Percentiles rank a stretch among this genome's conserved stretches.
These are phyloP conservation scores for Glyptemys insculpta DNA, from an alignment of 2,797 vertebrate species.

Conservation along the genomic window DNA sequence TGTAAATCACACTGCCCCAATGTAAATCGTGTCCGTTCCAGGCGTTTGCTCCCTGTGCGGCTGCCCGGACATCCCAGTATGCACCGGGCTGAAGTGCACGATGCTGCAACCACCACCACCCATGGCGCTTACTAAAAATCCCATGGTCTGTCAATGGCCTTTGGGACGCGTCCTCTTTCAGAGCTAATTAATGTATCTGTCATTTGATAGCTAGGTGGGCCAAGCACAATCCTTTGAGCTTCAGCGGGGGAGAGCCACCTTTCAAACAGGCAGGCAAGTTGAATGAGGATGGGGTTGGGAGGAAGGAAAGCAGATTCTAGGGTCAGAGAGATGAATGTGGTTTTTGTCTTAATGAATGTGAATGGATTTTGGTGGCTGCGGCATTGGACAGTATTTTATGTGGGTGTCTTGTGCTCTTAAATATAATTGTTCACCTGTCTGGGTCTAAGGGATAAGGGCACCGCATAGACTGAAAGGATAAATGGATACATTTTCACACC, in stretches of 20 bases:
- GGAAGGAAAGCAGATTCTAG: background rate
- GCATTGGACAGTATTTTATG: background rate
- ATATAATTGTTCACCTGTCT: background rate
- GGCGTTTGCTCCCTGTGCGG: background rate
- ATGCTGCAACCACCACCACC: background rate
- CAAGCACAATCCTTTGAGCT: background rate
- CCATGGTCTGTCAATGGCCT: background rate
- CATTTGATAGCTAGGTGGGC: conserved; percentile 35
- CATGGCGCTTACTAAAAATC: background rate
- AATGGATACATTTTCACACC: background rate
- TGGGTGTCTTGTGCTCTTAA: conserved; percentile 15
- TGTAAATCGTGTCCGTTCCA: background rate
- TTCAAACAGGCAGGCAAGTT: background rate
- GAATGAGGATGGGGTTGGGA: background rate
- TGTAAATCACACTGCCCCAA: background rate
- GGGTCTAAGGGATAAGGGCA: background rate
- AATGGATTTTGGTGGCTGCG: conserved; percentile 31
- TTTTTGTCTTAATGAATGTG: background rate
- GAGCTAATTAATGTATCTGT: conserved; percentile 12
- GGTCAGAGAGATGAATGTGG: background rate
- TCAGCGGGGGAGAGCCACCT: background rate
- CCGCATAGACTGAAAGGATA: background rate
- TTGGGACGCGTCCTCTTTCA: conserved; percentile 63
- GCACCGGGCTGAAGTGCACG: background rate
- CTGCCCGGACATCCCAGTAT: background rate